Evolutionary conservation across 2,113 vertebrate species (phyloP), one percentile per base, ranked within the genome.

Genomic region (Agapornis roseicollis): DNA sequence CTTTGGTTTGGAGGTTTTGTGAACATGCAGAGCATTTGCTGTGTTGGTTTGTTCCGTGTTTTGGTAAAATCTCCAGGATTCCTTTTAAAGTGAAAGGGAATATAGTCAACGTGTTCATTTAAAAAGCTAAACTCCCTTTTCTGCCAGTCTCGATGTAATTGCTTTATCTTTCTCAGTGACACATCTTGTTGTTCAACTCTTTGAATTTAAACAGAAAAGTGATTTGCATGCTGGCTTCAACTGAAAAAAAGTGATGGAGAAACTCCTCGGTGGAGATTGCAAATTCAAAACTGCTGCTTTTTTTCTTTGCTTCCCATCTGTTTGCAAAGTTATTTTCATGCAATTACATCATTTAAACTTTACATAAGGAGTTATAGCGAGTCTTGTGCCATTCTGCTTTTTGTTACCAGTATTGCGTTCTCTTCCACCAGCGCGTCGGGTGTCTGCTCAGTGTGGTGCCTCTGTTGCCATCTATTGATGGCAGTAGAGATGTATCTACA

Each of bases 281-380:
- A 87, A 91, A 85, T 55, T 55, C 80, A 15, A 71, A 95, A 80
- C 60, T 41, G 28, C 61, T 78, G 41, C 65, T 69, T 79, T 60
- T 7, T 63, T 61, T 37, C 31, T 13, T 81, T 50, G 6, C 42
- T 24, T 61, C 85, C 94, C 91, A 94, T 97, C 89, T 93, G 93
- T 81, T 95, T 90, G 72, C 55, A 39, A 94, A 69, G 81, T 69
- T 95, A 94, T 95, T 94, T 91, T 94, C 42, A 37, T 85, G 69
- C 70, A 76, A 61, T 93, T 88, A 81, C 94, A 68, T 95, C 74
- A 93, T 85, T 91, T 91, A 78, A 94, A 88, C 68, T 83, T 87
- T 84, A 80, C 82, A 78, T 64, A 88, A 95, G 39, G 64, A 88
- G 83, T 73, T 68, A 64, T 17, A 89, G 74, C 41, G 41, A 65